A percentile compares a stretch with the other conserved stretches of the same genome.
These are phyloP conservation scores for Anolis carolinensis DNA, from an alignment of 2,113 vertebrate species.

Conservation along the genomic window DNA sequence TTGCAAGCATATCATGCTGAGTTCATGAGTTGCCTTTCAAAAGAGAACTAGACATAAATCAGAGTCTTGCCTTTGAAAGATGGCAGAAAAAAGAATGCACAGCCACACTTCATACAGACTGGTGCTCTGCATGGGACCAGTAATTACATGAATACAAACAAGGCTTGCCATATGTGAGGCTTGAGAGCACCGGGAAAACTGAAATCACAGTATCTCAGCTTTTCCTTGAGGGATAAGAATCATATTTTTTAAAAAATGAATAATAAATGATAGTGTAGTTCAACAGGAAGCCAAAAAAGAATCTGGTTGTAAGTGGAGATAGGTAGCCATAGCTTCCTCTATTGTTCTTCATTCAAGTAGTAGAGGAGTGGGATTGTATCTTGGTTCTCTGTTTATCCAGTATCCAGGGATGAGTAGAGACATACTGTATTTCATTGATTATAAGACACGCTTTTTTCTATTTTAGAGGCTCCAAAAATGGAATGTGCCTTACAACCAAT, in stretches of 20 bases:
- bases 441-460: no score
- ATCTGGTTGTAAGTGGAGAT: not conserved
- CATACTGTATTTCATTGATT: no score
- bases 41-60: not conserved
- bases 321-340: no score
- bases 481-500: no score
- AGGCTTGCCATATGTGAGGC: not conserved
- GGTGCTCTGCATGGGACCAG: not conserved
- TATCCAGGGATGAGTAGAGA: no score
- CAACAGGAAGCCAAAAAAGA: not conserved
- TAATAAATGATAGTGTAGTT: not conserved
- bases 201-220: not conserved
- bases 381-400: no score
- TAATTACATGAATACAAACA: not conserved
- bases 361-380: not conserved
- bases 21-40: not conserved
- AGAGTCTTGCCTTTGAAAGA: not conserved
- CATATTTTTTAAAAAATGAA: not conserved
- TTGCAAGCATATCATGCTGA: conserved; percentile 5
- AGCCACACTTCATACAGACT: not conserved
- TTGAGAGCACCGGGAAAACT: not conserved
- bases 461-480: no score
- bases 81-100: not conserved
- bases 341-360: not conserved
- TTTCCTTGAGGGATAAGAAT: not conserved